phyloP scores from a whole-genome alignment of 1,140 invertebrate species.

The Oscheius sp. region DNA sequence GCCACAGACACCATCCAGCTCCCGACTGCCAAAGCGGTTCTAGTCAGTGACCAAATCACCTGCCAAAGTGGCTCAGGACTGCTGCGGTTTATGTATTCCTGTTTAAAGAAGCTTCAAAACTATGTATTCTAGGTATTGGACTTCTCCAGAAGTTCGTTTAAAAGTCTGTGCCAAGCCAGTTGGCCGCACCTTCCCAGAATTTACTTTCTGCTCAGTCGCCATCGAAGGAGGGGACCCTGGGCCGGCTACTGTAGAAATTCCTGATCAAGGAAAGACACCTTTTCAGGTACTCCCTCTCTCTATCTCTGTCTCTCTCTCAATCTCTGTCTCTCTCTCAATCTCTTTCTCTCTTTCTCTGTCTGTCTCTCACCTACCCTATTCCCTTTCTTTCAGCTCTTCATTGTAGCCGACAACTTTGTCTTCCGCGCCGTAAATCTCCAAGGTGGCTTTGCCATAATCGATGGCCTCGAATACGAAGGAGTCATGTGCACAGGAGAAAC shows the following conservation, averaged over 20 bases:
- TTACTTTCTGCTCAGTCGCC: slow-evolving; percentile 51
- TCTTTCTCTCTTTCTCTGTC: background rate
- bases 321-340: no score
- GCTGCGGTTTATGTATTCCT: slow-evolving; percentile 48
- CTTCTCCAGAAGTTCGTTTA: slow-evolving; percentile 51
- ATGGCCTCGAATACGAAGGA: slow-evolving; percentile 56
- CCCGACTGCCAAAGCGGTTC: slow-evolving; percentile 51
- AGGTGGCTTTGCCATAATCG: slow-evolving; percentile 59
- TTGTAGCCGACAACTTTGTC: slow-evolving; percentile 57
- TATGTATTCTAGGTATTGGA: slow-evolving; percentile 52
- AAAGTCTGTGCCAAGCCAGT: slow-evolving; percentile 51
- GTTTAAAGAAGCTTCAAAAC: slow-evolving; percentile 11
- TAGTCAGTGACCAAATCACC: slow-evolving; percentile 56
- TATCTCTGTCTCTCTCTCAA: no score
- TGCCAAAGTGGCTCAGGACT: slow-evolving; percentile 55
- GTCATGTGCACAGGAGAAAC: slow-evolving; percentile 47
- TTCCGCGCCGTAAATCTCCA: slow-evolving; percentile 48
- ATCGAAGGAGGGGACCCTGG: slow-evolving; percentile 56
- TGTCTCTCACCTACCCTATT: background rate
- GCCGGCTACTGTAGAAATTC: slow-evolving; percentile 49
- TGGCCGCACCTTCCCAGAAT: slow-evolving; percentile 47
- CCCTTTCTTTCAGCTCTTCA: slow-evolving; percentile 49
- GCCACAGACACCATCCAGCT: slow-evolving; percentile 54
- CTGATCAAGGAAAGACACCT: slow-evolving; percentile 47
- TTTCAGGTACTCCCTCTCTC: slow-evolving; percentile 56